phyloP scores from a whole-genome alignment of 2,797 vertebrate genomes.

The Lagorchestes hirsutus region DNA sequence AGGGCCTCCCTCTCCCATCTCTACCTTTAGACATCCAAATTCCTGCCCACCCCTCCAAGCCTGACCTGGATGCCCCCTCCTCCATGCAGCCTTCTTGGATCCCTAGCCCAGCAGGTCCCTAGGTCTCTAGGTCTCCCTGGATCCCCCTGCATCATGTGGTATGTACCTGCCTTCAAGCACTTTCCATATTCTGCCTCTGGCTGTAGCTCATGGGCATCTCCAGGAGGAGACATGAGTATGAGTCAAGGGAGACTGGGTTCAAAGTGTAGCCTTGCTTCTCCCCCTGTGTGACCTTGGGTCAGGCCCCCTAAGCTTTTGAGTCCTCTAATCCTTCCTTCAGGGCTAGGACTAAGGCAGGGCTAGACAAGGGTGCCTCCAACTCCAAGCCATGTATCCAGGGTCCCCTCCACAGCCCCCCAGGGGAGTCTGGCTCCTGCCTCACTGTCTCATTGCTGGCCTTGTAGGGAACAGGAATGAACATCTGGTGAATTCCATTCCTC shows the following conservation, averaged over 20 bases:
- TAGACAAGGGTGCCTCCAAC: too few species aligned
- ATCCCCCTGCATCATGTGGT: background rate
- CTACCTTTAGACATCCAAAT: background rate
- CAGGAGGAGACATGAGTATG: background rate
- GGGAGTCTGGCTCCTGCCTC: background rate
- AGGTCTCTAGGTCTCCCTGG: background rate
- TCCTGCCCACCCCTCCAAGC: background rate
- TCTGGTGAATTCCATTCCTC: too few species aligned
- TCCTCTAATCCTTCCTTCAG: background rate
- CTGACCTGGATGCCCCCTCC: too few species aligned
- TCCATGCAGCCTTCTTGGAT: background rate
- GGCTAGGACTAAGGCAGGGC: too few species aligned
- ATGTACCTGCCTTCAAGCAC: background rate
- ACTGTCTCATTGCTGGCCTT: background rate
- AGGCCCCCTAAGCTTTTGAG: too few species aligned
- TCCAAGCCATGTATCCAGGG: background rate
- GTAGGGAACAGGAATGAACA: background rate
- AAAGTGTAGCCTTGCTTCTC: background rate
- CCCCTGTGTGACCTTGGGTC: background rate
- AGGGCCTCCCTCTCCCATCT: background rate
- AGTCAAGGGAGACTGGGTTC: background rate
- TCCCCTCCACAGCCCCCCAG: background rate
- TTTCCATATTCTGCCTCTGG: background rate
- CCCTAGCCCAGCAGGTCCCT: too few species aligned
- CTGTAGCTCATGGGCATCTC: background rate